Conservation (phyloP, 2,797 vertebrate genomes). For the Eurystomus glaucurus region DNA sequence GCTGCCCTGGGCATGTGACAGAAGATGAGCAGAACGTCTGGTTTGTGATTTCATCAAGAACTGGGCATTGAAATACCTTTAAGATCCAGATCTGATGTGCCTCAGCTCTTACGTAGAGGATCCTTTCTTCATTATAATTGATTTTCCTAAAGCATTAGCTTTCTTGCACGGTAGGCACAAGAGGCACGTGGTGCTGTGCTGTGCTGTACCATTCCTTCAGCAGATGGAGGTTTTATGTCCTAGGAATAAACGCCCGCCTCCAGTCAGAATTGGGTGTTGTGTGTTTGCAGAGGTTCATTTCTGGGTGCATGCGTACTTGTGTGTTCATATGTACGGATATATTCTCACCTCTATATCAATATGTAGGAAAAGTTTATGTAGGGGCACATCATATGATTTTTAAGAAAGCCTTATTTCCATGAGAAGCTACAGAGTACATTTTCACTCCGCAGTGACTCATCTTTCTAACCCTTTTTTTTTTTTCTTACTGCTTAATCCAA, state of each 20-base stretch:
- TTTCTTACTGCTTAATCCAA: constrained; percentile 66
- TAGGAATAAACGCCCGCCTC: not conserved
- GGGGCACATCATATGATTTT: constrained; percentile 17
- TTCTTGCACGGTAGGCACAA: not conserved
- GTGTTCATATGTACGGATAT: not conserved
- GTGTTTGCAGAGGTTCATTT: not conserved
- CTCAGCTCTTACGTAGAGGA: not conserved
- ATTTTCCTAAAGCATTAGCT: not conserved
- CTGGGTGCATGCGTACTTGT: accelerated
- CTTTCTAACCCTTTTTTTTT: constrained; percentile 44
- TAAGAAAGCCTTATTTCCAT: constrained; percentile 39
- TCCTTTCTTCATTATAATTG: not conserved
- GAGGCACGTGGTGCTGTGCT: not conserved
- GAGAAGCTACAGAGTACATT: constrained; percentile 59
- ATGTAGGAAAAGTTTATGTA: not conserved
- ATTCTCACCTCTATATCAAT: not conserved
- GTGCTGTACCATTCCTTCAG: not conserved
- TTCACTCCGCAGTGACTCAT: constrained; percentile 78
- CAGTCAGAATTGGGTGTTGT: not conserved
- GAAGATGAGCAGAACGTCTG: not conserved
- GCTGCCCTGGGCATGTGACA: accelerated
- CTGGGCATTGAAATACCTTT: not conserved
- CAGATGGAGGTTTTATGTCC: not conserved
- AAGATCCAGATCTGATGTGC: not conserved
- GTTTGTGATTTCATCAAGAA: not conserved